phyloP scores from a whole-genome alignment of 2,888 invertebrate genomes.

The Harmothoe impar region DNA sequence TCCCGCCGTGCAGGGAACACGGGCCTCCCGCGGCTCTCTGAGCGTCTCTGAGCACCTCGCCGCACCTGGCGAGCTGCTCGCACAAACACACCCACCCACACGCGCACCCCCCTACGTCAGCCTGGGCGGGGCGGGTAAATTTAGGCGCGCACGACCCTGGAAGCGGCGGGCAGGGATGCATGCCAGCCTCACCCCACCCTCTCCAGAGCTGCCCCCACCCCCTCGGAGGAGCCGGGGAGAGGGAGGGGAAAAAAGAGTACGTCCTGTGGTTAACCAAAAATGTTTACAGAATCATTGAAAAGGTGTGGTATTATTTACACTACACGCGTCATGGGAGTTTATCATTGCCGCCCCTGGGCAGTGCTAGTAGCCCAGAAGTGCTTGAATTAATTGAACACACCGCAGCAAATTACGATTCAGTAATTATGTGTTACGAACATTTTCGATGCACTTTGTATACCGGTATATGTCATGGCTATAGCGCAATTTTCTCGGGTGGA shows the following conservation, averaged over 20 bases:
- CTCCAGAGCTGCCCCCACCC: neutral
- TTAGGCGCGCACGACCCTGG: slow-evolving; percentile 49
- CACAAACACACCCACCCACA: neutral
- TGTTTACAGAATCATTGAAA: slow-evolving; percentile 54
- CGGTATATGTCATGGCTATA: too few species aligned
- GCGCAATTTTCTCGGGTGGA: too few species aligned
- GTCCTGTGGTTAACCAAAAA: slow-evolving; percentile 11
- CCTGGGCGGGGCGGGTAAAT: slow-evolving; percentile 39
- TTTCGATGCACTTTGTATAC: too few species aligned
- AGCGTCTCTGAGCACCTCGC: neutral
- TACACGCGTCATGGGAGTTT: neutral
- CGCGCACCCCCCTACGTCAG: neutral
- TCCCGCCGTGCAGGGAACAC: neutral
- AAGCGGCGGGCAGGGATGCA: neutral
- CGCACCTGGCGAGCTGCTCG: slow-evolving; percentile 4
- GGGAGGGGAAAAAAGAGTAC: neutral
- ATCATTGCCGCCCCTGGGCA: too few species aligned
- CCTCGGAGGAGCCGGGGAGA: neutral
- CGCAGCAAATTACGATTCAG: too few species aligned
- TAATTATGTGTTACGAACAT: too few species aligned
- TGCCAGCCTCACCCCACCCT: neutral
- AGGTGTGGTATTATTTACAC: slow-evolving; percentile 39
- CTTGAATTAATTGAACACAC: too few species aligned
- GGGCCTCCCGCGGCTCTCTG: neutral
- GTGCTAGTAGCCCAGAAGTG: too few species aligned